Base-by-base conservation (phyloP, 2,797 vertebrate species). In the Valencia hispanica region DNA sequence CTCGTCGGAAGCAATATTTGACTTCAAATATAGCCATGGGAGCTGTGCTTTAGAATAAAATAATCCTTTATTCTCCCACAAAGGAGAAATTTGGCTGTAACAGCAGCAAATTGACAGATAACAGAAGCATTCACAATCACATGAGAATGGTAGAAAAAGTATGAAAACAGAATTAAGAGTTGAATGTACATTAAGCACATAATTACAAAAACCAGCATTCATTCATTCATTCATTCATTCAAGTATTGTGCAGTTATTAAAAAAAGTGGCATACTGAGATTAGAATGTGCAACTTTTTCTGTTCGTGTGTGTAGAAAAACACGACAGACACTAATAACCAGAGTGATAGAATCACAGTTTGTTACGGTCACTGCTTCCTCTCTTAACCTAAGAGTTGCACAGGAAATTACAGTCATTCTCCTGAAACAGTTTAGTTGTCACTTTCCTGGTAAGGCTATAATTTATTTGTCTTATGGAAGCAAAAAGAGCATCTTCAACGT, bases 391-490 rank as follows among this genome's bases (percentile, higher is more conserved):
- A 18, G 53, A 69, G 51, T 14, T 79, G 69, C 50, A 71, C 43
- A 51, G 72, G 73, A 85, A 81, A 87, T 83, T 51, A 83, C 77
- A 74, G 47, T 22, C 63, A 36, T 72, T 78, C 75, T 80, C 48
- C 25, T 70, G 77, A 86, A 91, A 81, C 74, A 20, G 53, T 51
- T 70, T 32, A 77, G 45, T 69, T 75, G 75, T 89, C 83, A 81
- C 72, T 78, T 77, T 68, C 57, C 50, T 86, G 80, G 74, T 81
- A 81, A 87, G 86, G 70, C 70, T 81, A 79, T 84, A 85, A 84
- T 89, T 83, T 86, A 80, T 82, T 79, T 70, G 61, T 89, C 72
- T 68, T 81, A n/a, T 81, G 74, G 75, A 79, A 68, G 65, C 81
- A 70, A 84, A 63, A 73, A 66, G 41, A 68, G 34, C 50, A 69